Base-by-base conservation (phyloP, 1,140 invertebrate species). In the Probaryconus sp. region DNA sequence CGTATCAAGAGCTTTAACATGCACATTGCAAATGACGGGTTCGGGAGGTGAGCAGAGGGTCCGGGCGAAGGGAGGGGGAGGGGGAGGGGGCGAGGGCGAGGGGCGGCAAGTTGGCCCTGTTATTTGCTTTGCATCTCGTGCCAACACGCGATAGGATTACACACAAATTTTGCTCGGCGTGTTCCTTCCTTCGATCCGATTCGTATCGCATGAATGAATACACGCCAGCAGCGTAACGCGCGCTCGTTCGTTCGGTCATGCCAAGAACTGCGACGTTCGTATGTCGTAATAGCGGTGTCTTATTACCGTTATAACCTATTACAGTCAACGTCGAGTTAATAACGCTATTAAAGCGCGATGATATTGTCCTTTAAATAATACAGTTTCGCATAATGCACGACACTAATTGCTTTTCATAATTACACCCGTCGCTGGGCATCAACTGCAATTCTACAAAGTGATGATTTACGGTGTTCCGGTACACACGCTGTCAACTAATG, bases 71-170 rank as follows among this genome's bases (percentile, higher is more conserved):
- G 21, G 21, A 7, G 21, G 21, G 7, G 21, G 21, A 24, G 21
- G 21, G n/a, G n/a, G n/a, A n/a, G 20, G 43, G 7, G 21, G 21
- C 3, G 21, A 31, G 30, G 30, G 10, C 21, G 42, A 16, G 47
- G 43, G 48, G 3, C 14, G 11, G 13, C 30, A 26, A 24, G 18
- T 31, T 30, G 37, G 37, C 35, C 28, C 63, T 40, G 40, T 17
- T 67, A 35, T 67, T 67, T 67, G 63, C 63, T 50, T 42, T 40
- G 63, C 42, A 20, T 50, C 63, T 67, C 63, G 42, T 67, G 63
- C 51, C 42, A 68, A 16, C 53, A 58, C 51, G 53, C 51, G 64
- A 67, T 51, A 38, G 45, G 45, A 51, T 67, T 48, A 60, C 56
- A 24, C 56, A 48, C 55, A 31, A 70, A 55, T 70, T 70, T 70